These are phyloP conservation scores for Invenusta paracnida DNA, from an alignment of 2,888 invertebrate species.

Conservation along the genomic window DNA sequence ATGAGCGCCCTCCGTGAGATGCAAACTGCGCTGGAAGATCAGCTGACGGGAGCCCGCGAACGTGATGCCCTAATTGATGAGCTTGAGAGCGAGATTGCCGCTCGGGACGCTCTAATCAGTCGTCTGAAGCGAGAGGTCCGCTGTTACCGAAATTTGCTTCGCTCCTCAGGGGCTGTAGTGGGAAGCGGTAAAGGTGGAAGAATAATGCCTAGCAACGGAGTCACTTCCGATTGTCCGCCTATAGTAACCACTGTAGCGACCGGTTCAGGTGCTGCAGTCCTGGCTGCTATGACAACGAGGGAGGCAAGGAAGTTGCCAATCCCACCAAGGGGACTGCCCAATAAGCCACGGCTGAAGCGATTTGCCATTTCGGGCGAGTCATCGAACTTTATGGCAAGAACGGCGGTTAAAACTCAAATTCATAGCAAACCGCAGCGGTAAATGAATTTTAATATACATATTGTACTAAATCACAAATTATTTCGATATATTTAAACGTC, in stretches of 20 bases:
- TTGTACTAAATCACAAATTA: no score
- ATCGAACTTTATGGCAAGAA: background rate
- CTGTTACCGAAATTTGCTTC: background rate
- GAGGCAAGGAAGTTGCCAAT: background rate
- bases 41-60: background rate
- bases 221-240: no score
- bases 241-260: no score
- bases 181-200: no score
- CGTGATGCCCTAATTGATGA: background rate
- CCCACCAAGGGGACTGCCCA: background rate
- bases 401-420: background rate
- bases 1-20: background rate
- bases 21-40: background rate
- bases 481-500: no score
- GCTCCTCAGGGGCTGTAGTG: background rate
- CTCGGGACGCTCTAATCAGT: background rate
- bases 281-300: background rate
- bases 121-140: background rate
- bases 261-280: no score
- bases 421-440: background rate
- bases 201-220: no score
- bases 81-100: background rate
- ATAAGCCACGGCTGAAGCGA: slow-evolving; percentile 14
- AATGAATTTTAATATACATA: no score
- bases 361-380: slow-evolving; percentile 38